phyloP scores from a whole-genome alignment of 1,140 invertebrate genomes.

The Drosophila miranda region DNA sequence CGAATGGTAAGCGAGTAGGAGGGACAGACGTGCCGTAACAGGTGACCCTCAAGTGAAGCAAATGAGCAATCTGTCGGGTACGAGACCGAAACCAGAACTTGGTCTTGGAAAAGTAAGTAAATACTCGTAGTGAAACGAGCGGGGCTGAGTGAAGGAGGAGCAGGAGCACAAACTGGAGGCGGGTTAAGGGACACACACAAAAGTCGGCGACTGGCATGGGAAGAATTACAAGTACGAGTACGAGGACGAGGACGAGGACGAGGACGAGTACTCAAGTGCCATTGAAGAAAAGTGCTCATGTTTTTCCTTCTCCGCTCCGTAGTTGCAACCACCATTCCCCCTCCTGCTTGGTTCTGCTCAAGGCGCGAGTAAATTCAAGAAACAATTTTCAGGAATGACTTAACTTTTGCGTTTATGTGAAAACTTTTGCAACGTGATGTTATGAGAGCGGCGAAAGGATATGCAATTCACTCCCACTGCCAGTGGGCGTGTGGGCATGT shows the following conservation, averaged over 20 bases:
- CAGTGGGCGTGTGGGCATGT: not conserved
- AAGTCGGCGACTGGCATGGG: slow-evolving; percentile 8
- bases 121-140: not conserved
- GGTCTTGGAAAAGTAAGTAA: slow-evolving; percentile 28
- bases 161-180: too few relatives aligned
- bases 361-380: slow-evolving; percentile 77
- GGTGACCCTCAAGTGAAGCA: slow-evolving; percentile 52
- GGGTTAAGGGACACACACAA: too few relatives aligned
- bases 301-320: slow-evolving; percentile 20
- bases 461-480: slow-evolving; percentile 45
- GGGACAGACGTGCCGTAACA: slow-evolving; percentile 20
- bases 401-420: slow-evolving; percentile 81
- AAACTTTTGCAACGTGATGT: slow-evolving; percentile 77
- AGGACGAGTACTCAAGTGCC: slow-evolving; percentile 40
- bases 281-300: slow-evolving; percentile 52
- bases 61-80: slow-evolving; percentile 54
- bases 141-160: too few relatives aligned
- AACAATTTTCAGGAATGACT: slow-evolving; percentile 80
- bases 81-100: slow-evolving; percentile 19
- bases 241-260: slow-evolving; percentile 3
- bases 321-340: not conserved
- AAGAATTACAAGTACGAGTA: too few relatives aligned
- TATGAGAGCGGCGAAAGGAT: slow-evolving; percentile 62
- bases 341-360: not conserved
- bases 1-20: slow-evolving; percentile 3